A percentile compares a stretch with the other conserved stretches of the same genome.
Evolutionary conservation across 2,888 invertebrate species (phyloP).

Genomic region (Frankliniella fusca): DNA sequence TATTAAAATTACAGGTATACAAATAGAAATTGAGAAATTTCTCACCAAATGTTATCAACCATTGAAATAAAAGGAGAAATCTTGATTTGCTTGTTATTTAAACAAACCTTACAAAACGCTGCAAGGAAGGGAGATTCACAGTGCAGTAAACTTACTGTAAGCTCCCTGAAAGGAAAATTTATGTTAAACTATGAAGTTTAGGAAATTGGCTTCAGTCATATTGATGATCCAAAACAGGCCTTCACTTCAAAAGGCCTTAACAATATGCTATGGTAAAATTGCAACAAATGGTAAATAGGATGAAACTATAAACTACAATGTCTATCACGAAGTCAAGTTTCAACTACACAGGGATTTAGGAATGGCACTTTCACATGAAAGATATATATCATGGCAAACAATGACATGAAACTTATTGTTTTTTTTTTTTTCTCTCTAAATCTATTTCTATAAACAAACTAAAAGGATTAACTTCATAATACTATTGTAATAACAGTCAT

Average conservation of each 20-base stretch:
- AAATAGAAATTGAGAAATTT: not conserved
- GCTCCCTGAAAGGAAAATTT: too few species aligned
- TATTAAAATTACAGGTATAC: not conserved
- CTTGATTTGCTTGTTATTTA: not conserved
- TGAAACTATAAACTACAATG: not conserved
- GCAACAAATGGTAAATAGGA: too few species aligned
- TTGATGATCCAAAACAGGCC: too few species aligned
- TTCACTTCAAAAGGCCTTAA: too few species aligned
- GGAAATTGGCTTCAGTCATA: too few species aligned
- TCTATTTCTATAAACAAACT: not conserved
- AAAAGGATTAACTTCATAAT: not conserved
- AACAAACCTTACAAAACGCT: too few species aligned
- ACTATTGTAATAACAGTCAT: not conserved
- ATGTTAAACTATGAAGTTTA: too few species aligned
- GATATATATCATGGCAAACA: not conserved
- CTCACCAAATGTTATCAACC: not conserved
- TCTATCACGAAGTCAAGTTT: not conserved
- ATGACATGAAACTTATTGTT: not conserved
- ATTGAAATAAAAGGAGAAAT: not conserved
- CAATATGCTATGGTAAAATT: too few species aligned
- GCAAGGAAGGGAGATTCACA: too few species aligned
- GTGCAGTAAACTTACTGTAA: too few species aligned
- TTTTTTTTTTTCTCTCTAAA: not conserved
- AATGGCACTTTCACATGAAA: conserved; percentile 10
- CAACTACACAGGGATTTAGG: not conserved